phyloP scores from a whole-genome alignment of 2,888 invertebrate genomes.

The Trissolcus japonicus region DNA sequence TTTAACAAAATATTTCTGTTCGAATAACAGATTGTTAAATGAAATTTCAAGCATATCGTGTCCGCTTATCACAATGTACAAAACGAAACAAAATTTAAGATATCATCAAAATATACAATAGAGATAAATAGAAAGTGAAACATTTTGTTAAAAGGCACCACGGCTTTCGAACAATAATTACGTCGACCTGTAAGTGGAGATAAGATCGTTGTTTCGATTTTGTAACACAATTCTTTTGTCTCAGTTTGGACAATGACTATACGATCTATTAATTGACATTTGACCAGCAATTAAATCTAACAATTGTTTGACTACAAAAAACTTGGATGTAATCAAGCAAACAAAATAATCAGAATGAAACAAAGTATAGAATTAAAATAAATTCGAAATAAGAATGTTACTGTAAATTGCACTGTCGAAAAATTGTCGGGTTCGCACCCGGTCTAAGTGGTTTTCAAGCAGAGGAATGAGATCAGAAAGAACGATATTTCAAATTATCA shows the following conservation, averaged over 20 bases:
- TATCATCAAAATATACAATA: neutral
- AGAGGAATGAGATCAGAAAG: conserved; percentile 23
- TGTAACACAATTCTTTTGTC: conserved; percentile 1
- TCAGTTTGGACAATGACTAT: neutral
- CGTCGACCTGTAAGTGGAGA: conserved; percentile 3
- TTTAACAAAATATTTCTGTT: conserved; percentile 17
- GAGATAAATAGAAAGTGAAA: conserved; percentile 1
- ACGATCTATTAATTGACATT: conserved; percentile 7
- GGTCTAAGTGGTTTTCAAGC: conserved; percentile 12
- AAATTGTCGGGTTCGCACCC: conserved; percentile 9
- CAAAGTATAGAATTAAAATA: conserved; percentile 9
- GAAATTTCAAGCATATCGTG: neutral
- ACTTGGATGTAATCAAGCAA: conserved; percentile 18
- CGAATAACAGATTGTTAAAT: neutral
- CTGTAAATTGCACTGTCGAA: conserved; percentile 32
- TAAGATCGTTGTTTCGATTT: neutral
- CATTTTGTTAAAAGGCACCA: conserved; percentile 17
- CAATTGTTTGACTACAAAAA: conserved; percentile 5
- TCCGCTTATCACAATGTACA: neutral
- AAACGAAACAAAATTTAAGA: neutral
- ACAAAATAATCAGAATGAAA: conserved; percentile 14
- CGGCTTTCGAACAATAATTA: conserved; percentile 11
- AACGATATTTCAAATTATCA: conserved; percentile 6
- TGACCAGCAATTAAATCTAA: conserved; percentile 13
- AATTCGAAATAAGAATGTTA: conserved; percentile 24